Evolutionary conservation across 2,113 vertebrate species (phyloP).

Genomic region (Xenopus borealis): DNA sequence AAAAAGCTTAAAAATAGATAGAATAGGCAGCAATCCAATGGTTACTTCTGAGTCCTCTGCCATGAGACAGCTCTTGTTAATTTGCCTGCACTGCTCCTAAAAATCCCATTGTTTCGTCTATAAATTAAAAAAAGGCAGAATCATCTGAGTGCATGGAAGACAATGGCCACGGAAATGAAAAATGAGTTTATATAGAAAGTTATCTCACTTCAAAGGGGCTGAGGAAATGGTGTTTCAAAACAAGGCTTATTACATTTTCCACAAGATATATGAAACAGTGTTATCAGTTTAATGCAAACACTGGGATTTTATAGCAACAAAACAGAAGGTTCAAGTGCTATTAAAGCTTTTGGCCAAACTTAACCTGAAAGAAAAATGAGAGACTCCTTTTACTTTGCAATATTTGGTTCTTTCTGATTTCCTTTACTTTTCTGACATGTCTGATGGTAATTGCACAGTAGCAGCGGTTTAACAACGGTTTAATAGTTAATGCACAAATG

Average conservation of each 20-base stretch:
- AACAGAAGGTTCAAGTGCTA: conserved; percentile 50
- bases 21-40: neutral
- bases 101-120: conserved; percentile 48
- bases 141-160: conserved; percentile 65
- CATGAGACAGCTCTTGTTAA: conserved; percentile 28
- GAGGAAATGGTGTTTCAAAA: conserved; percentile 62
- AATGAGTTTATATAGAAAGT: conserved; percentile 64
- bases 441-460: neutral
- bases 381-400: conserved; percentile 13
- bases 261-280: conserved; percentile 63
- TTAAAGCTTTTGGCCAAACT: conserved; percentile 35
- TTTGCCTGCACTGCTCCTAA: conserved; percentile 55
- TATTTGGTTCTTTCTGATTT: conserved; percentile 4
- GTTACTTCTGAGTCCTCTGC: conserved; percentile 9
- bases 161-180: conserved; percentile 69
- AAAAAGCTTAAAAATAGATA: conserved; percentile 1
- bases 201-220: conserved; percentile 61
- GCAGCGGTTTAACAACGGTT: neutral
- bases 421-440: neutral
- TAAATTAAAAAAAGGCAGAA: conserved; percentile 58
- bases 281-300: conserved; percentile 71
- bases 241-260: conserved; percentile 60
- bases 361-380: conserved; percentile 3
- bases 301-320: conserved; percentile 55
- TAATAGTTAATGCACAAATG: neutral